phyloP scores from a whole-genome alignment of 2,888 invertebrate species.

The Mythimna albipuncta region DNA sequence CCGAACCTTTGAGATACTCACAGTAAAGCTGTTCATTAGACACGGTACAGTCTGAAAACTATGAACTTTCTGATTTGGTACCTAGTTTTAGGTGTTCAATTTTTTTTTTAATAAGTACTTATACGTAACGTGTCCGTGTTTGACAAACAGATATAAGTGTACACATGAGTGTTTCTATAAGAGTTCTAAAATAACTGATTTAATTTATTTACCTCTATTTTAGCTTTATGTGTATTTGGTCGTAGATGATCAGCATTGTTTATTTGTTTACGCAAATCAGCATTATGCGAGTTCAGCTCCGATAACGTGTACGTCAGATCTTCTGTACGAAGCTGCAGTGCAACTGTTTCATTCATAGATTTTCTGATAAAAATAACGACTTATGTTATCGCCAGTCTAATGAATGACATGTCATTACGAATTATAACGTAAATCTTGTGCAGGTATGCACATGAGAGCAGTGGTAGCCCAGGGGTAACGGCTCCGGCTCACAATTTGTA shows the following conservation, averaged over 20 bases:
- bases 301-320: conserved; percentile 76
- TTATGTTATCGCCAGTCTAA: not conserved
- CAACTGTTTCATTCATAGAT: conserved; percentile 77
- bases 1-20: not conserved
- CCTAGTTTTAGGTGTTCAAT: not conserved
- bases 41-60: too few species aligned
- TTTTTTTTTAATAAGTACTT: not conserved
- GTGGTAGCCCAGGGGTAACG: too few species aligned
- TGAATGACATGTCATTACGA: too few species aligned
- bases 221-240: conserved; percentile 70
- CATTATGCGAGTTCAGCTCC: conserved; percentile 78
- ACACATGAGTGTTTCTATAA: not conserved
- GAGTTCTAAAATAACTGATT: not conserved
- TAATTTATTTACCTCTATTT: conserved; percentile 73
- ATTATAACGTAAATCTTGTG: not conserved
- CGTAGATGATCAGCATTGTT: conserved; percentile 74
- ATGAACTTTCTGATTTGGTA: too few species aligned
- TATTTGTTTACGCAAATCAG: conserved; percentile 80
- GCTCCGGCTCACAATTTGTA: too few species aligned
- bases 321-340: conserved; percentile 77
- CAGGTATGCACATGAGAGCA: too few species aligned
- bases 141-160: not conserved
- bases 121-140: not conserved
- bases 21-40: too few species aligned
- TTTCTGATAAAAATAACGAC: conserved; percentile 71